A percentile compares a stretch with the other conserved stretches of the same genome.
Evolutionary conservation across 2,797 vertebrate species (phyloP).

Genomic region (Pantherophis vulpinus): DNA sequence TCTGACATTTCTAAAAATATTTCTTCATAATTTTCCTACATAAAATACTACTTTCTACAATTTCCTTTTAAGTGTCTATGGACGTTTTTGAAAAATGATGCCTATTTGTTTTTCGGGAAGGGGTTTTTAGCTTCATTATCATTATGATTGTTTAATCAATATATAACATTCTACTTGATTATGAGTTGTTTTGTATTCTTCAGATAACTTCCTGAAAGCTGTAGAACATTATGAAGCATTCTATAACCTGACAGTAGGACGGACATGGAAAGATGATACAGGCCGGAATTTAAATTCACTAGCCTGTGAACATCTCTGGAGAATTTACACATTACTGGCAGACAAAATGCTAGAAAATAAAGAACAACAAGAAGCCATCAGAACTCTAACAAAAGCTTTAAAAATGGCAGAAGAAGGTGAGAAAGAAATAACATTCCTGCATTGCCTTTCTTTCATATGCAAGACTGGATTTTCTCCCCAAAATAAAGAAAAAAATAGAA

Average conservation of each 20-base stretch:
- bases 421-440: conserved; percentile 61
- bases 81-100: background rate
- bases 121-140: background rate
- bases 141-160: conserved; percentile 12
- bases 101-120: background rate
- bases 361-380: conserved; percentile 74
- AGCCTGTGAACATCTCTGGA: conserved; percentile 72
- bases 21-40: background rate
- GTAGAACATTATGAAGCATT: conserved; percentile 78
- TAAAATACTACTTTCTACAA: background rate
- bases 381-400: conserved; percentile 76
- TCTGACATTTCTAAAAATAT: background rate
- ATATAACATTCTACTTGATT: background rate
- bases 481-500: conserved; percentile 56
- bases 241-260: conserved; percentile 72
- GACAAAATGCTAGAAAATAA: conserved; percentile 75
- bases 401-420: conserved; percentile 76
- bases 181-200: conserved; percentile 49
- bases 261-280: conserved; percentile 68
- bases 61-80: background rate
- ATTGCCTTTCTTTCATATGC: conserved; percentile 53
- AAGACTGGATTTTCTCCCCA: conserved; percentile 50
- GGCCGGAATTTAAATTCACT: conserved; percentile 62
- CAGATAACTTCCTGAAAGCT: conserved; percentile 76
- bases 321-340: conserved; percentile 72